phyloP scores from a whole-genome alignment of 2,113 vertebrate species.

The Brienomyrus longianalis region DNA sequence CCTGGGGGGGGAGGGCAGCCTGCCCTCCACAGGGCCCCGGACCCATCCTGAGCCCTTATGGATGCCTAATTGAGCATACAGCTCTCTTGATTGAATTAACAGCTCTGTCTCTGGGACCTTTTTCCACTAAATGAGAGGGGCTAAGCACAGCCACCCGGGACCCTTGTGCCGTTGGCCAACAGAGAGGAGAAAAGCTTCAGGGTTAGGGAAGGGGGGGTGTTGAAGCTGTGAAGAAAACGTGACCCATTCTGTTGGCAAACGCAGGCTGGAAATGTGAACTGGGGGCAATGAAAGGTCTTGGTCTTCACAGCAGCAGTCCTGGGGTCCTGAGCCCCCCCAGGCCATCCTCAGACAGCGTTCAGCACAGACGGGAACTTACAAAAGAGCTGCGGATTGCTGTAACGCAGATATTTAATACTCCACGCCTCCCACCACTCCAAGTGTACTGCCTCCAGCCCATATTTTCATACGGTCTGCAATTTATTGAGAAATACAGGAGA shows the following conservation, averaged over 20 bases:
- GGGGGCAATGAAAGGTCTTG: slow-evolving; percentile 60
- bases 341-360: not conserved
- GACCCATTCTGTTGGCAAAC: slow-evolving; percentile 54
- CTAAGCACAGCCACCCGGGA: slow-evolving; percentile 37
- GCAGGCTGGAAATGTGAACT: slow-evolving; percentile 57
- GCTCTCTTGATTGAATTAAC: slow-evolving; percentile 70
- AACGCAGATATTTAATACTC: not conserved
- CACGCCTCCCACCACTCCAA: not conserved
- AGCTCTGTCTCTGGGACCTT: slow-evolving; percentile 64
- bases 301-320: slow-evolving; percentile 46
- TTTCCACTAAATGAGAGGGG: slow-evolving; percentile 38
- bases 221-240: slow-evolving; percentile 61
- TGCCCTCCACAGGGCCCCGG: slow-evolving; percentile 55
- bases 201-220: slow-evolving; percentile 44
- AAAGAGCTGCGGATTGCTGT: not conserved
- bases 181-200: slow-evolving; percentile 32
- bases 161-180: slow-evolving; percentile 42
- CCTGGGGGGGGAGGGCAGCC: slow-evolving; percentile 49
- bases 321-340: slow-evolving; percentile 32
- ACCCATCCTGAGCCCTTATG: slow-evolving; percentile 62
- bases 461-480: not conserved
- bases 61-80: slow-evolving; percentile 71
- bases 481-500: not conserved
- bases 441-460: not conserved
- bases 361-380: not conserved